Base-by-base conservation (phyloP, 1,140 invertebrate species). In the Acromyrmex echinatior region DNA sequence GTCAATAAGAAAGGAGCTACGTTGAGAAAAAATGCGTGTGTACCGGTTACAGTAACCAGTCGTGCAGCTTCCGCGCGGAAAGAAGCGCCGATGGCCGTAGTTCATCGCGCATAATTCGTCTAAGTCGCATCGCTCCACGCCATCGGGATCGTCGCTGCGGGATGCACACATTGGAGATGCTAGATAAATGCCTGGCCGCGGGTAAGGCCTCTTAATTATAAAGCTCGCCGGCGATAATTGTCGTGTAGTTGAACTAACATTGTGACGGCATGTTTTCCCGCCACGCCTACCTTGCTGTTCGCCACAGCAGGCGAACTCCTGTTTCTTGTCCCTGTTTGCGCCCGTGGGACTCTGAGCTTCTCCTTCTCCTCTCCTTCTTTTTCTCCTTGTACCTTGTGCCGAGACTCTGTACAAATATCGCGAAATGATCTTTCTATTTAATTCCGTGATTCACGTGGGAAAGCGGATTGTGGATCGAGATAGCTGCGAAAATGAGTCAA, bases 171-270 rank as follows among this genome's bases (percentile, higher is more conserved):
- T 21, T n/a, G 62, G 65, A 91, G 89, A 91, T 91, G 87, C 71
- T 35, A 88, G 89, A 86, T 90, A 91, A 60, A 77, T 18, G n/a
- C 10, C 51, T 28, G 82, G 68, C 63, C 10, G 56, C 63, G 66
- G 84, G 56, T 63, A 82, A 51, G 62, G 81, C 66, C 92, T 93
- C 87, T 93, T 93, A 93, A 93, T 93, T 93, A 93, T 92, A 93
- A 93, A 93, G 93, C 92, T 91, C 92, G 90, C 90, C 88, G 90
- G 91, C 92, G 92, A 93, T 93, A 93, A 93, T 93, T 92, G 92
- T 93, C 93, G 93, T 93, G 93, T 93, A 93, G 93, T 93, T 93
- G 93, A 86, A 93, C 93, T 90, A 58, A 93, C 93, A 93, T 93
- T 93, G 92, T 93, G 92, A 92, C 91, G 90, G 90, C 92, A 93